These are phyloP conservation scores for Nudaria mundana DNA, from an alignment of 2,888 invertebrate genomes.

Conservation along the genomic window DNA sequence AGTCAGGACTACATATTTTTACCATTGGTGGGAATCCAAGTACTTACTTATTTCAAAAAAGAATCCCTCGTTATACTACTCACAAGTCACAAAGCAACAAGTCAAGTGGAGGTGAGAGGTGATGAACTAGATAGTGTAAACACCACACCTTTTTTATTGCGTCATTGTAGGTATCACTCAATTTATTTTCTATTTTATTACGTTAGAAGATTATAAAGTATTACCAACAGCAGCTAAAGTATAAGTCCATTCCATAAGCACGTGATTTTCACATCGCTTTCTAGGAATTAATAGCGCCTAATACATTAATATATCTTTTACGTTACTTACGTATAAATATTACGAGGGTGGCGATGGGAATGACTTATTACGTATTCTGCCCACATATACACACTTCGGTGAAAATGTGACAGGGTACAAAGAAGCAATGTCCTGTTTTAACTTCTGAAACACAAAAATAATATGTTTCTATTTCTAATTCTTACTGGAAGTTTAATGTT, in stretches of 20 bases:
- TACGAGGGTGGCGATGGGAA: conserved; percentile 52
- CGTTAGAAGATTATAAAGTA: no score
- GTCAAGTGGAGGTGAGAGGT: no score
- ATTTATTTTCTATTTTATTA: no score
- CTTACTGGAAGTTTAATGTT: not conserved
- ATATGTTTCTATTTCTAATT: conserved; percentile 12
- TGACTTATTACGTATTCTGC: conserved; percentile 58
- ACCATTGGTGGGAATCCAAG: no score
- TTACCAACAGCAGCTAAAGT: no score
- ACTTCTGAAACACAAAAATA: conserved; percentile 20
- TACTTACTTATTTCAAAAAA: no score
- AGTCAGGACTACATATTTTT: no score
- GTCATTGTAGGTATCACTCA: no score
- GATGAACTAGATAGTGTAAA: no score
- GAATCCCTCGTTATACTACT: no score
- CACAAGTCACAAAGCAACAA: no score
- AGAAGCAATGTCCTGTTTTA: conserved; percentile 35
- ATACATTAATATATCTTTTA: conserved; percentile 59
- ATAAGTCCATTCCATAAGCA: conserved; percentile 7
- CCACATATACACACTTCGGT: conserved; percentile 58
- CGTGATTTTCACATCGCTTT: conserved; percentile 18
- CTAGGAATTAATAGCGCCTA: conserved; percentile 45
- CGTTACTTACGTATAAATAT: conserved; percentile 47
- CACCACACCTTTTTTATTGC: no score
- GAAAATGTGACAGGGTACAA: conserved; percentile 55